A percentile compares a stretch with the other conserved stretches of the same genome.
Evolutionary conservation across 2,888 invertebrate species (phyloP).

Genomic region (Ophonus ardosiacus): DNA sequence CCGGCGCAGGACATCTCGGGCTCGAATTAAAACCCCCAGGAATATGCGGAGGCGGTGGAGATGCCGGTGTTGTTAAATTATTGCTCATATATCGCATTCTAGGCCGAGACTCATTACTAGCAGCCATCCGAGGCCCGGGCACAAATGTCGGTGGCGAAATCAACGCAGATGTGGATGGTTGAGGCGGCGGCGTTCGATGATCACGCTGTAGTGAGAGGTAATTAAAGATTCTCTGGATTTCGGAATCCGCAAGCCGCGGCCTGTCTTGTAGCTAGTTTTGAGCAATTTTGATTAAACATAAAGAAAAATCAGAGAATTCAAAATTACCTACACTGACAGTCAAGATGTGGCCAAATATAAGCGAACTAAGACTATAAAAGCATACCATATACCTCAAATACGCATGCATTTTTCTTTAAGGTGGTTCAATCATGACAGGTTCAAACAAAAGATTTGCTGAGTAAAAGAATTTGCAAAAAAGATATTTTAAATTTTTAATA

Average conservation of each 20-base stretch:
- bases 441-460: too few species aligned
- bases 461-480: too few species aligned
- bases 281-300: constrained; percentile 26
- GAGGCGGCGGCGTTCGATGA: background rate
- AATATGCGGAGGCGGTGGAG: background rate
- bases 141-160: background rate
- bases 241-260: background rate
- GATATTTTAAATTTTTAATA: too few species aligned
- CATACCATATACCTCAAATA: background rate
- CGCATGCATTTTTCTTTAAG: background rate
- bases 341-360: constrained; percentile 28
- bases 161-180: background rate
- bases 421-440: too few species aligned
- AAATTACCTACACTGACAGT: constrained; percentile 4
- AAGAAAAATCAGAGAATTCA: background rate
- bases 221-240: background rate
- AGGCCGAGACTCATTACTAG: constrained; percentile 3
- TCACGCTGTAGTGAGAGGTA: constrained; percentile 17
- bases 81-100: constrained; percentile 22
- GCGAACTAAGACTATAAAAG: background rate
- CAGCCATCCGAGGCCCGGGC: background rate
- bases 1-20: constrained; percentile 3
- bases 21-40: background rate
- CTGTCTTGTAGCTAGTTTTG: constrained; percentile 32
- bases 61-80: background rate